Conservation (phyloP, 2,113 vertebrate species). For the Morone chrysops region DNA sequence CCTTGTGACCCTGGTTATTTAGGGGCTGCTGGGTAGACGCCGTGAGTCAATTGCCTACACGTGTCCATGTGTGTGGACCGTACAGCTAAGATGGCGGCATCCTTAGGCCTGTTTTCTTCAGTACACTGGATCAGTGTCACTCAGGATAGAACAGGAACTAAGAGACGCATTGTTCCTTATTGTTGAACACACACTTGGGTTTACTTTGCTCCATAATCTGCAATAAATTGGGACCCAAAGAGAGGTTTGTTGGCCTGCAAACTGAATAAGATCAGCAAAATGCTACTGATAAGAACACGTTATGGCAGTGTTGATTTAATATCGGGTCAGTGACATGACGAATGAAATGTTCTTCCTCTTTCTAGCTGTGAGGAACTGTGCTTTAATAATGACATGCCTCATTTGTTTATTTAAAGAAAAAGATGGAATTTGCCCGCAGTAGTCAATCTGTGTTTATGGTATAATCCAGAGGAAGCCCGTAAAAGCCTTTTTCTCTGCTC, state of each 20-base stretch:
- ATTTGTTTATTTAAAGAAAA: constrained; percentile 37
- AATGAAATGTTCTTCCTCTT: constrained; percentile 24
- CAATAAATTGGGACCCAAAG: constrained; percentile 8
- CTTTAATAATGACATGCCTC: not conserved
- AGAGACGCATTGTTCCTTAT: constrained; percentile 52
- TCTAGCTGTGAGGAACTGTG: constrained; percentile 2
- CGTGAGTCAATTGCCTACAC: constrained; percentile 45
- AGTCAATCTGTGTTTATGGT: constrained; percentile 25
- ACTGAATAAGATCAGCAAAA: constrained; percentile 17
- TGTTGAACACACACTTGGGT: constrained; percentile 16
- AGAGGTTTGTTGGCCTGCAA: constrained; percentile 4
- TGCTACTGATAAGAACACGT: not conserved
- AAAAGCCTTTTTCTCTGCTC: constrained; percentile 37
- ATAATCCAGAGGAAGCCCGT: too few species aligned
- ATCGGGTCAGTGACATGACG: constrained; percentile 3
- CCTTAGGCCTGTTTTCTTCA: constrained; percentile 48
- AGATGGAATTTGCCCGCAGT: constrained; percentile 13
- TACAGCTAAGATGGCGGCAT: constrained; percentile 55
- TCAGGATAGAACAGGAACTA: constrained; percentile 45
- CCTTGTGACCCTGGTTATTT: constrained; percentile 46
- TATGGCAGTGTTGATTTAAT: not conserved
- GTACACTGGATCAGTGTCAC: constrained; percentile 54
- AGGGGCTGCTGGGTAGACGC: constrained; percentile 31
- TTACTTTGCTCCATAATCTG: constrained; percentile 36
- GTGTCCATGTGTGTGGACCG: constrained; percentile 36